phyloP scores from a whole-genome alignment of 2,797 vertebrate species.

The Chromobotia macracanthus region DNA sequence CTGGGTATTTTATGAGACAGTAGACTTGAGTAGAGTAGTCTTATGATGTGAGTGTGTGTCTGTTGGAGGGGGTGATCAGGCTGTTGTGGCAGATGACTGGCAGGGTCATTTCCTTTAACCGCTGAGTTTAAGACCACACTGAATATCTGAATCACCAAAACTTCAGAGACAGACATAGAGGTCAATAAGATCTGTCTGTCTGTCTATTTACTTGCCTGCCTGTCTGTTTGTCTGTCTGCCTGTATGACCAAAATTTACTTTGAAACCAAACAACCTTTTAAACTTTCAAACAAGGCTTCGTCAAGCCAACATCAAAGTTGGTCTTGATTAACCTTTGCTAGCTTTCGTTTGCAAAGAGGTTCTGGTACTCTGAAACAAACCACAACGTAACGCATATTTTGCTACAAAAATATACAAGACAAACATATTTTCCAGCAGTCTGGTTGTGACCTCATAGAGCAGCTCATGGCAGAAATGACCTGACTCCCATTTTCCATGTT shows the following conservation, averaged over 20 bases:
- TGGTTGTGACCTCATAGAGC: conserved; percentile 85
- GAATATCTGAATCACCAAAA: conserved; percentile 64
- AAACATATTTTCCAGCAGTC: conserved; percentile 53
- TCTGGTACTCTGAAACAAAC: not conserved
- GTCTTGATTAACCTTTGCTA: not conserved
- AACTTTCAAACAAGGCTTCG: conserved; percentile 60
- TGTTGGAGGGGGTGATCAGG: not conserved
- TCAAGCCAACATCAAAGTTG: not conserved
- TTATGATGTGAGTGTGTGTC: not conserved
- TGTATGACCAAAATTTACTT: not conserved
- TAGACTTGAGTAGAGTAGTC: conserved; percentile 20
- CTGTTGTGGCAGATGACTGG: not conserved
- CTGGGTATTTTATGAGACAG: conserved; percentile 9
- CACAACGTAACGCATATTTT: not conserved
- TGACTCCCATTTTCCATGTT: conserved; percentile 80
- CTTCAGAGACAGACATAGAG: conserved; percentile 53
- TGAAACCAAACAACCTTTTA: conserved; percentile 4
- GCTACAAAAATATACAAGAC: not conserved
- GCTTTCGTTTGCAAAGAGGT: not conserved
- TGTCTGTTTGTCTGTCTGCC: conserved; percentile 59
- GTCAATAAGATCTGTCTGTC: not conserved
- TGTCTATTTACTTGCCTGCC: too few species aligned
- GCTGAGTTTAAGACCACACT: conserved; percentile 56
- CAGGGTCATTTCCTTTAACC: conserved; percentile 45
- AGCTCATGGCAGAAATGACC: conserved; percentile 82